A percentile compares a stretch with the other conserved stretches of the same genome.
Evolutionary conservation across 2,797 vertebrate genomes (phyloP).

Genomic region (Sebastes taczanowskii): DNA sequence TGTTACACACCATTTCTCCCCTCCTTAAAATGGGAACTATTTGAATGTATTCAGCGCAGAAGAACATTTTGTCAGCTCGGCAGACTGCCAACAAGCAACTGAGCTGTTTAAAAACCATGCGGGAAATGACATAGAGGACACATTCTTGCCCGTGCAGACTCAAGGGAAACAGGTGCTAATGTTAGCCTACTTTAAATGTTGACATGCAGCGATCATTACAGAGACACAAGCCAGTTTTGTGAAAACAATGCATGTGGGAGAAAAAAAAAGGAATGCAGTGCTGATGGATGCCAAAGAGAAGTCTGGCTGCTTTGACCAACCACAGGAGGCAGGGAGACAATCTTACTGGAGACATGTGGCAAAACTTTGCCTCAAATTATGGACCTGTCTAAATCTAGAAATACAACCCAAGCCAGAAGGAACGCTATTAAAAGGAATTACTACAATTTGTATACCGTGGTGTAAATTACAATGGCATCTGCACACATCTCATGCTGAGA

Average conservation of each 20-base stretch:
- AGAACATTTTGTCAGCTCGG: constrained; percentile 33
- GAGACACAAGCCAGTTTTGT: background rate
- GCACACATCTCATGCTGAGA: background rate
- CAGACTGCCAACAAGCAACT: constrained; percentile 32
- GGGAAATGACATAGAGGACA: constrained; percentile 55
- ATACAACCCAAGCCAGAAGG: background rate
- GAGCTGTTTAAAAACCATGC: constrained; percentile 16
- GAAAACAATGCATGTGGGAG: constrained; percentile 18
- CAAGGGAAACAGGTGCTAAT: background rate
- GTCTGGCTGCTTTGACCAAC: constrained; percentile 23
- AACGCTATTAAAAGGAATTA: background rate
- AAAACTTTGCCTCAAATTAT: constrained; percentile 11
- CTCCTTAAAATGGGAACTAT: constrained; percentile 6
- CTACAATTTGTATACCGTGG: background rate
- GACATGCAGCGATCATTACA: background rate
- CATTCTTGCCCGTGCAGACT: background rate
- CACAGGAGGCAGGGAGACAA: background rate
- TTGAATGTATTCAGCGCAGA: constrained; percentile 10
- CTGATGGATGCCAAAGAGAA: constrained; percentile 35
- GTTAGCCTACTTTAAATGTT: background rate
- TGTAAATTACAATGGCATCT: background rate
- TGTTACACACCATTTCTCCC: background rate
- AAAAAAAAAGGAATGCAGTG: constrained; percentile 30
- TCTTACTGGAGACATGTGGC: background rate
- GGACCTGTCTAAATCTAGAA: background rate